Evolutionary conservation across 2,113 vertebrate species (phyloP).

Genomic region (Ameiurus melas): DNA sequence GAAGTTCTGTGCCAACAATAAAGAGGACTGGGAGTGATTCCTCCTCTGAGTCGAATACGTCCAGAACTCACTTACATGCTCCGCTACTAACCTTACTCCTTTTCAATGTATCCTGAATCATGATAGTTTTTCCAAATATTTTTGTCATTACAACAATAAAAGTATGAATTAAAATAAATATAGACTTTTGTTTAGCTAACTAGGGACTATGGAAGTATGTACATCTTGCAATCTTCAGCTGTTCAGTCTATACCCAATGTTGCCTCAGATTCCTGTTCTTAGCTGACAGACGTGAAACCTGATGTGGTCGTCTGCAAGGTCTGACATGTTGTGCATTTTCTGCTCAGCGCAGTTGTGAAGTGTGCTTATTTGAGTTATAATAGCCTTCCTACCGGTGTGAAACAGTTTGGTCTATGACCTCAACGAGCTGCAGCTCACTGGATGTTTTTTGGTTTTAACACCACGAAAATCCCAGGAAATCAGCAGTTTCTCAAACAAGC

Average conservation of each 20-base stretch:
- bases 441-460: neutral
- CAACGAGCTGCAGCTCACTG: neutral
- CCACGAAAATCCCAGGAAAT: too few species aligned
- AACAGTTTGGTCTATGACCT: neutral
- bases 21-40: too few species aligned
- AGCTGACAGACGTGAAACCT: neutral
- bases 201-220: constrained; percentile 26
- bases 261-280: neutral
- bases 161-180: neutral
- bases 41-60: too few species aligned
- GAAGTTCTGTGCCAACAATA: too few species aligned
- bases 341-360: neutral
- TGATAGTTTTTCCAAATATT: neutral
- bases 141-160: neutral
- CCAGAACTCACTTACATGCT: too few species aligned
- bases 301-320: neutral
- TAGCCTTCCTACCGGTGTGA: neutral
- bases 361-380: neutral
- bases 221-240: neutral
- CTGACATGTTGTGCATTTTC: neutral
- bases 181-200: constrained; percentile 25
- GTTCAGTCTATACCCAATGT: neutral
- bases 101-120: too few species aligned
- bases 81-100: too few species aligned
- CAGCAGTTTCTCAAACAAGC: neutral